Percentiles rank a stretch among this genome's conserved stretches.
Conservation (phyloP, 2,888 invertebrate genomes). For the Leucania comma region DNA sequence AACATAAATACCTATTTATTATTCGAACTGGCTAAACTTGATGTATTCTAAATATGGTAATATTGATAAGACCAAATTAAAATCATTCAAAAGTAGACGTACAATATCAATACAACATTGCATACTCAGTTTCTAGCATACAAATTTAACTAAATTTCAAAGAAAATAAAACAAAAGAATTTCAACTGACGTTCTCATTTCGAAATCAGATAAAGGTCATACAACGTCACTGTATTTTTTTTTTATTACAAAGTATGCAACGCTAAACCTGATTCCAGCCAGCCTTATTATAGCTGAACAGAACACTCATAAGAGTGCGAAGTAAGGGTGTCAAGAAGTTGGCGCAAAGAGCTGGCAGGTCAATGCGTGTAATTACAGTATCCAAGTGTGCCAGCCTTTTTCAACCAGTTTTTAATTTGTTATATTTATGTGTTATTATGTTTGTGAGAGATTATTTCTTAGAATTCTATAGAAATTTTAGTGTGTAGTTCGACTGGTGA, state of each 20-base stretch:
- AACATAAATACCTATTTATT: neutral
- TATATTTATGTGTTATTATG: conserved; percentile 35
- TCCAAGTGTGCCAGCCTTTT: conserved; percentile 21
- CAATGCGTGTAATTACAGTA: conserved; percentile 66
- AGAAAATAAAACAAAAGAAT: too few species aligned
- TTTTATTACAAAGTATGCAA: neutral
- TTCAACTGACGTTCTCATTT: conserved; percentile 6
- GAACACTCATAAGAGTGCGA: conserved; percentile 54
- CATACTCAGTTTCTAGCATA: too few species aligned
- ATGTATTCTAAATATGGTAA: too few species aligned
- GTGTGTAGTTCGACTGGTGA: neutral
- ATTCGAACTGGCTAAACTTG: neutral
- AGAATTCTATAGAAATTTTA: neutral
- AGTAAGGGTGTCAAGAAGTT: conserved; percentile 64
- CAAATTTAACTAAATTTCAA: too few species aligned
- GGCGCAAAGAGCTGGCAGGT: conserved; percentile 53
- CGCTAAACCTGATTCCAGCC: conserved; percentile 33
- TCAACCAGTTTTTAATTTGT: conserved; percentile 60
- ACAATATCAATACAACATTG: neutral
- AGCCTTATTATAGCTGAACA: conserved; percentile 54
- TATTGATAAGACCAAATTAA: neutral
- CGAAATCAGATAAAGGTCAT: conserved; percentile 18
- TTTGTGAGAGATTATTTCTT: neutral
- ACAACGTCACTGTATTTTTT: conserved; percentile 1
- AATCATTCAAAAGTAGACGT: neutral